Evolutionary conservation across 2,888 invertebrate genomes (phyloP).

Genomic region (Archips crataeganus): DNA sequence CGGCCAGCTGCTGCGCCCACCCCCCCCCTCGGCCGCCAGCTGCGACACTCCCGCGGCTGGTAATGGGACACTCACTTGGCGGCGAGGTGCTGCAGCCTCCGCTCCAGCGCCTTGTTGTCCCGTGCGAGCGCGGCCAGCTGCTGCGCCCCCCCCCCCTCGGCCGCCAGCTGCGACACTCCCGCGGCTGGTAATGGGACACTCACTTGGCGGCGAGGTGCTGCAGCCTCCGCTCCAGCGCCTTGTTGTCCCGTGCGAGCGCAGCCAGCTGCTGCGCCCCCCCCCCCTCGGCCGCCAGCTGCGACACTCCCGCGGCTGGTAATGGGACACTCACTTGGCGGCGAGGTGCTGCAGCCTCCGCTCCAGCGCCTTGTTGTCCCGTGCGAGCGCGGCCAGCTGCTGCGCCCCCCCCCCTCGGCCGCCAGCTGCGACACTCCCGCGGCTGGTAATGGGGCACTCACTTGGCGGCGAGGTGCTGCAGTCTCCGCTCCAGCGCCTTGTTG

Average conservation of each 20-base stretch:
- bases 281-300: too few species aligned
- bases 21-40: too few species aligned
- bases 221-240: neutral
- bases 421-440: too few species aligned
- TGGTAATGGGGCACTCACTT: neutral
- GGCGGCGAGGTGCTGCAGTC: neutral
- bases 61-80: neutral
- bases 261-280: too few species aligned
- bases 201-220: neutral
- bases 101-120: conserved; percentile 90
- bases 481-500: neutral
- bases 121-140: conserved; percentile 82
- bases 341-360: neutral
- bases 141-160: too few species aligned
- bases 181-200: neutral
- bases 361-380: conserved; percentile 86
- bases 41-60: conserved; percentile 17
- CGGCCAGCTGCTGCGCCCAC: neutral
- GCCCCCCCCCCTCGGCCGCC: too few species aligned
- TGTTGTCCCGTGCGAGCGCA: conserved; percentile 84
- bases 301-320: too few species aligned
- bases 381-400: conserved; percentile 58
- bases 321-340: neutral
- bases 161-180: neutral
- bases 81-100: conserved; percentile 88